phyloP scores from a whole-genome alignment of 2,113 vertebrate species.

The Hemiprocne comata region DNA sequence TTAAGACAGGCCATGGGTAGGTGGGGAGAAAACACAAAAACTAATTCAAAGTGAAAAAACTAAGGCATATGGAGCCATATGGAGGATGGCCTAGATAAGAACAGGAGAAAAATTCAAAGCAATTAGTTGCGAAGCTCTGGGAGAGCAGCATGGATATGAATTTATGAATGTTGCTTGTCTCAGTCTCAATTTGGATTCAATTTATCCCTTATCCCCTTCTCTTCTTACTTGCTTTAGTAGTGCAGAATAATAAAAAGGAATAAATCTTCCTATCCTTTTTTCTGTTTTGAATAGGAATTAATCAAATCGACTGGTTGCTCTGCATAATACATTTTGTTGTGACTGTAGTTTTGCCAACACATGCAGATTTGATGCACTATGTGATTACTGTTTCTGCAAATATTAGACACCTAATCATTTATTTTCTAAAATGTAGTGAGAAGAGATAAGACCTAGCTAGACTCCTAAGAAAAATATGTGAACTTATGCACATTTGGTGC shows the following conservation, averaged over 20 bases:
- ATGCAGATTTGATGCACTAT: constrained; percentile 37
- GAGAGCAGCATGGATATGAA: constrained; percentile 20
- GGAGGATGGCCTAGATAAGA: constrained; percentile 13
- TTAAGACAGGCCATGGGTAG: not conserved
- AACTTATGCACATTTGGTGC: not conserved
- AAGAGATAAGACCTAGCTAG: not conserved
- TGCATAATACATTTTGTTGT: constrained; percentile 47
- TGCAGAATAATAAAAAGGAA: constrained; percentile 53
- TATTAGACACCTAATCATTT: constrained; percentile 6
- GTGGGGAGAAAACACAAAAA: not conserved
- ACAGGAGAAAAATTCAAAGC: constrained; percentile 23
- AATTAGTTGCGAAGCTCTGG: constrained; percentile 37
- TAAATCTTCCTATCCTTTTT: constrained; percentile 36
- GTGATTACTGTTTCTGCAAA: constrained; percentile 34
- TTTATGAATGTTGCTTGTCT: constrained; percentile 47
- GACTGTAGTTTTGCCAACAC: not conserved
- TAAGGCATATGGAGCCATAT: not conserved
- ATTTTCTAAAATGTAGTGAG: constrained; percentile 6
- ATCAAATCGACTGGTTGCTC: constrained; percentile 17
- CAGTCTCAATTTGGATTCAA: constrained; percentile 26
- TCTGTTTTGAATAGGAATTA: constrained; percentile 52
- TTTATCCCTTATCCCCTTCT: constrained; percentile 44
- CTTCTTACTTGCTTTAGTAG: constrained; percentile 30
- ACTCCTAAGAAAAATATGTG: not conserved
- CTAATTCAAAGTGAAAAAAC: constrained; percentile 23